phyloP scores from a whole-genome alignment of 2,113 vertebrate genomes.

The Colaptes auratus region DNA sequence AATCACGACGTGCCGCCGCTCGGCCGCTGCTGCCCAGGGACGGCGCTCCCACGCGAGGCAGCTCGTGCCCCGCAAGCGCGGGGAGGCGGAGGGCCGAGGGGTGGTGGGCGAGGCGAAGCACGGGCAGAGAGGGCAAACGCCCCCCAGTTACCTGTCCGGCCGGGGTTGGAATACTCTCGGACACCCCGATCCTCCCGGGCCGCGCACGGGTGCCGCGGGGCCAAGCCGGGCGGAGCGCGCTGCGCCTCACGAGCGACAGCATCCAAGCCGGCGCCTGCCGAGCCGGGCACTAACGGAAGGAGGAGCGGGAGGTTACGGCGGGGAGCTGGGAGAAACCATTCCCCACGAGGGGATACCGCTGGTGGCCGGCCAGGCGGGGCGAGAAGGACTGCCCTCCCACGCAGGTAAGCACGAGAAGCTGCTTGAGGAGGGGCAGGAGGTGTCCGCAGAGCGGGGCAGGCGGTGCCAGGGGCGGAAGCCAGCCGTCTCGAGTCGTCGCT shows the following conservation, averaged over 20 bases:
- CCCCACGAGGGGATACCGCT: background rate
- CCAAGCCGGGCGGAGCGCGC: background rate
- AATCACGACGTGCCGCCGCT: constrained; percentile 19
- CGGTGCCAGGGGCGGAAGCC: background rate
- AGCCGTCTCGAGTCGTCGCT: background rate
- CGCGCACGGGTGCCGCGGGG: background rate
- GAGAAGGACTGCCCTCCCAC: background rate
- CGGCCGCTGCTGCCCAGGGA: background rate
- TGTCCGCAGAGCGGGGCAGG: background rate
- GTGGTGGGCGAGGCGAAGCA: background rate
- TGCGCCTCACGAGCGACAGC: background rate
- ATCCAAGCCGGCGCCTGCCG: background rate
- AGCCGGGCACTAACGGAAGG: background rate
- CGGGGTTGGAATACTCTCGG: background rate
- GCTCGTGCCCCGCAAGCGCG: background rate
- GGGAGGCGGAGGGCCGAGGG: background rate
- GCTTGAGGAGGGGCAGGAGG: background rate
- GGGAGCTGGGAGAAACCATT: background rate
- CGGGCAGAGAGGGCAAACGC: too few relatives aligned
- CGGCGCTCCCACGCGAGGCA: background rate
- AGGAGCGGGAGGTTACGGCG: background rate
- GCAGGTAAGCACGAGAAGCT: background rate
- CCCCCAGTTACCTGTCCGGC: background rate
- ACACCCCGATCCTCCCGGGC: background rate
- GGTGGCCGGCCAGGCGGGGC: background rate